Evolutionary conservation across 2,888 invertebrate genomes (phyloP), one percentile per base, ranked within the genome.

Genomic region (Itoplectis maculator): DNA sequence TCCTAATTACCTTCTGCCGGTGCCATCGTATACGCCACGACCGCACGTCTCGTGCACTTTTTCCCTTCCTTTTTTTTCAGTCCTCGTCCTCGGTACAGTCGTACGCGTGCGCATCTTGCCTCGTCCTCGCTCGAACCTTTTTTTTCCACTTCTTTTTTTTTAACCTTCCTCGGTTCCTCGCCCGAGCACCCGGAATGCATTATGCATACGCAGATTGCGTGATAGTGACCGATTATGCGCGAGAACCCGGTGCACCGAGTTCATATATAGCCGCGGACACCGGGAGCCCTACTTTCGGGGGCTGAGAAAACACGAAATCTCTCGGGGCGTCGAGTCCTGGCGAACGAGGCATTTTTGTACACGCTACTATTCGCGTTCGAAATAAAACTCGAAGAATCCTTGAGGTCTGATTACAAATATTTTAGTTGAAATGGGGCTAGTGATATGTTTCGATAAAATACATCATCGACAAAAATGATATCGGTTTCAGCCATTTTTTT

Each of bases 151-250:
- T 23, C 65, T 70, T 37, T 61, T 82, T 37, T 47, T 61, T 59
- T 69, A 72, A 69, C 70, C 73, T 18, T 54, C 78, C 73, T 77
- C 69, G 59, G 23, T 74, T 70, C 79, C 79, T 51, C 61, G 18
- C 23, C 72, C 59, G 49, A 63, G 61, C 81, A 74, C 72, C 73
- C 78, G 80, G 84, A 87, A 89, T 89, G 87, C 88, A 90, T 90
- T 88, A 90, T 90, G 89, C 89, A 90, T 90, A 88, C 86, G 86
- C 82, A 89, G 89, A 90, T 90, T 87, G 90, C 90, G 89, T 90
- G 89, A 90, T 89, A 89, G 83, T 66, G 59, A 73, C 70, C 88
- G 89, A 89, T 90, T 90, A 90, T 88, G 87, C 88, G 84, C 84
- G 85, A 79, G 76, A 68, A 59, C 85, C 40, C 54, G 74, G 73